Base-by-base conservation (phyloP, 2,888 invertebrate species). In the Ochropacha duplaris region DNA sequence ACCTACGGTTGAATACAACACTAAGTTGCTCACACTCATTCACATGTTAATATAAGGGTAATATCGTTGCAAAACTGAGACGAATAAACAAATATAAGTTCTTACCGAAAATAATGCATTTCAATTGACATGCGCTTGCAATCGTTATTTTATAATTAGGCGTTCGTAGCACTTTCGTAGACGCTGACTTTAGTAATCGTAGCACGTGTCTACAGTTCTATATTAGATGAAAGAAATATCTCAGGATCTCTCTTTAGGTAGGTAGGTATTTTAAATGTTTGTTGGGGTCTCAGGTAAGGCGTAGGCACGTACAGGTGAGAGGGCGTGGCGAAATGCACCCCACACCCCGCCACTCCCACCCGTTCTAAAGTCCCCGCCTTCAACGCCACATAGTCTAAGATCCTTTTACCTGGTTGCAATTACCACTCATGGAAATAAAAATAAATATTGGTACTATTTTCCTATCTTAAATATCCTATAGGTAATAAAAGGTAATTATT, bases 291-390 rank as follows among this genome's bases (percentile, higher is more conserved):
- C 49, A 56, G 68, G 59, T 72, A 70, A 67, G 64, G 59, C 60
- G 74, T 74, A 74, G 84, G 84, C 83, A 83, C 80, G 69, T 66
- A 50, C 64, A 75, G 79, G 80, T 83, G 71, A 76, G 76, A 73
- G 72, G 84, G 84, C 82, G 84, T 82, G 81, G 74, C 78, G 14
- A 22, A 24, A 71, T 69, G 70, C 71, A 74, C 74, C 76, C 70
- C 67, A 59, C 62, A 71, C 64, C 65, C 39, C 63, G 68, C 70
- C 67, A 70, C 67, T 72, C 69, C 68, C 57, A 60, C 52, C 50
- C 19, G 50, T 58, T 56, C 58, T 56, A 59, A 59, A 54, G 57
- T 65, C 55, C 65, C 62, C 61, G 60, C 58, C 64, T 54, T 60
- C 58, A 59, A 59, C 44, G 51, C 55, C 50, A 22, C 22, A n/a